These are phyloP conservation scores for Torymus tubicola DNA, from an alignment of 2,888 invertebrate species.

Conservation along the genomic window DNA sequence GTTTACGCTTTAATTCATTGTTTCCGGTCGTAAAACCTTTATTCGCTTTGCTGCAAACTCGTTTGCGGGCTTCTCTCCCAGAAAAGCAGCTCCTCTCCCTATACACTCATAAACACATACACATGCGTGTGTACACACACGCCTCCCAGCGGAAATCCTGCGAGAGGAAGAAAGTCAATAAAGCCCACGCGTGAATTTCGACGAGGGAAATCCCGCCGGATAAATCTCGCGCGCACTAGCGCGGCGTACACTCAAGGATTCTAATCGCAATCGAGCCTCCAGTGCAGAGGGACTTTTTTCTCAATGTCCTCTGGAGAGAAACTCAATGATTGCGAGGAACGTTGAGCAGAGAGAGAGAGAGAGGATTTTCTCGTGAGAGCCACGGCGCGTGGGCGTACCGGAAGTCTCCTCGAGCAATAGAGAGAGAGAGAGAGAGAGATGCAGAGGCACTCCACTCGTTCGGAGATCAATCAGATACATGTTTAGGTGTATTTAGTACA, in stretches of 20 bases:
- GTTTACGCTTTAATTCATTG: slow-evolving; percentile 54
- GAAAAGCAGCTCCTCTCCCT: slow-evolving; percentile 8
- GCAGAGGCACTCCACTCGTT: slow-evolving; percentile 55
- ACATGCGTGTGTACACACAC: no score
- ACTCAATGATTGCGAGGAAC: not conserved
- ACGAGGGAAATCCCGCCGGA: slow-evolving; percentile 32
- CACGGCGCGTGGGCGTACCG: slow-evolving; percentile 65
- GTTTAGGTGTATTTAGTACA: slow-evolving; percentile 24
- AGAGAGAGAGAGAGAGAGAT: not conserved
- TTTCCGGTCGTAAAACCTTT: slow-evolving; percentile 52
- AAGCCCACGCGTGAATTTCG: slow-evolving; percentile 34
- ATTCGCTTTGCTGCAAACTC: slow-evolving; percentile 44
- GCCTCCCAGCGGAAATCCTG: slow-evolving; percentile 2
- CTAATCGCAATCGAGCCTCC: slow-evolving; percentile 32
- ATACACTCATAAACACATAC: no score
- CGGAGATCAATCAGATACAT: slow-evolving; percentile 37
- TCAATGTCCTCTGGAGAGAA: not conserved
- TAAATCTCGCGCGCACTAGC: slow-evolving; percentile 9
- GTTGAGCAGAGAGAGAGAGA: no score
- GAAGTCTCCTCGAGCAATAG: slow-evolving; percentile 64
- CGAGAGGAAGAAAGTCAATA: slow-evolving; percentile 29
- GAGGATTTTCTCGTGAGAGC: slow-evolving; percentile 25
- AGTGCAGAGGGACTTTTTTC: not conserved
- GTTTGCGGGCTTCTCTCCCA: slow-evolving; percentile 15
- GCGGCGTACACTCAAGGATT: no score